Conservation (phyloP, 2,113 vertebrate species). For the Ranitomeya variabilis region DNA sequence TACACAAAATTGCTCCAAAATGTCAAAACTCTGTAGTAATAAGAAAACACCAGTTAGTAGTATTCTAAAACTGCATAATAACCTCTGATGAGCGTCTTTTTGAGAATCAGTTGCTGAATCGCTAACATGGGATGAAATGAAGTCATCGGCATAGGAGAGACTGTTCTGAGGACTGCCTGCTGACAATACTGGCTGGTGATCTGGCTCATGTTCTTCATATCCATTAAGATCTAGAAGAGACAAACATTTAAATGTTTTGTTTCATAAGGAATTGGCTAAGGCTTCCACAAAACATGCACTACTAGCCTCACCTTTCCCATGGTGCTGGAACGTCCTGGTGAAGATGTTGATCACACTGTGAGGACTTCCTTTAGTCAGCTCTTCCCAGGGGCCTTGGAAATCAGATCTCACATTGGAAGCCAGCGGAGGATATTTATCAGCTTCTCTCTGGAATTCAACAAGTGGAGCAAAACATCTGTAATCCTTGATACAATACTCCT, state of each 20-base stretch:
- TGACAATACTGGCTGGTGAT: conserved; percentile 67
- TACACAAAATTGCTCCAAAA: too few relatives aligned
- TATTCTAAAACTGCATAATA: not conserved
- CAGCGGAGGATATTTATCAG: conserved; percentile 75
- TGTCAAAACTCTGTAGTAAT: too few relatives aligned
- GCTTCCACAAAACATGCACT: not conserved
- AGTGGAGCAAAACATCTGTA: conserved; percentile 75
- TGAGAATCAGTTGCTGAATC: conserved; percentile 75
- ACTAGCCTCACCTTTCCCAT: conserved; percentile 78
- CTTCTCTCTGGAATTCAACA: conserved; percentile 86
- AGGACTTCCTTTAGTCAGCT: conserved; percentile 89
- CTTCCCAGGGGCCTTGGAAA: conserved; percentile 82
- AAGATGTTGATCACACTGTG: conserved; percentile 97
- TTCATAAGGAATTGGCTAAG: not conserved
- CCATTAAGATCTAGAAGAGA: conserved; percentile 74
- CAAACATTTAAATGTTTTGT: not conserved
- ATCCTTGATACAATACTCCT: conserved; percentile 73
- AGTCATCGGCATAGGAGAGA: conserved; percentile 85
- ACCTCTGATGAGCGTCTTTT: conserved; percentile 74
- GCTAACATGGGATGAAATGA: conserved; percentile 80
- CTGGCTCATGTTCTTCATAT: conserved; percentile 66
- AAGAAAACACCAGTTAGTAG: too few relatives aligned
- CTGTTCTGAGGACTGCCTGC: conserved; percentile 70
- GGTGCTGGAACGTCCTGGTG: conserved; percentile 82
- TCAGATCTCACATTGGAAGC: conserved; percentile 64